Evolutionary conservation across 1,140 invertebrate species (phyloP).

Genomic region (Aricia agestis): DNA sequence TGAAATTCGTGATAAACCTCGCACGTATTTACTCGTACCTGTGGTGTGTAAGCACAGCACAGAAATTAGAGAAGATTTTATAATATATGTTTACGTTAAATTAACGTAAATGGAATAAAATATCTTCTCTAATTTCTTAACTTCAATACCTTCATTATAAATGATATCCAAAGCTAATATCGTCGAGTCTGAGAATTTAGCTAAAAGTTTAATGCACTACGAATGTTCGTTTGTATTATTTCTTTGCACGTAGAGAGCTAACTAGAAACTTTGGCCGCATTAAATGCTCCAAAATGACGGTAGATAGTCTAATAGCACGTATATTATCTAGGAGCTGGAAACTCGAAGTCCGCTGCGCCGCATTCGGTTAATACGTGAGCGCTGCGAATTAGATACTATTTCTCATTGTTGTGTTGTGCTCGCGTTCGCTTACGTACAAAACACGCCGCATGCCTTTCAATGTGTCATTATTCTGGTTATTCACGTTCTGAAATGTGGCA

Average conservation of each 20-base stretch:
- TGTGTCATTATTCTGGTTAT: neutral
- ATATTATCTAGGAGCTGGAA: neutral
- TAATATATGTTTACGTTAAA: too few species aligned
- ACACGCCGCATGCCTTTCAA: neutral
- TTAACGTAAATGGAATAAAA: too few species aligned
- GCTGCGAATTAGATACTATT: constrained; percentile 4
- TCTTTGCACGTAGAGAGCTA: neutral
- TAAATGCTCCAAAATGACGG: neutral
- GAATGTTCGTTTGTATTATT: neutral
- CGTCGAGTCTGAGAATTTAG: neutral
- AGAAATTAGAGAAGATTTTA: too few species aligned
- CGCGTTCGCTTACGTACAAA: neutral
- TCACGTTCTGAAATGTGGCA: neutral
- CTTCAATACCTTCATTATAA: neutral
- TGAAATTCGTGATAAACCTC: neutral
- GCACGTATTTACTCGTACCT: neutral
- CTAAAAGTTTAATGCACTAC: neutral
- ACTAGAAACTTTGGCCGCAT: neutral
- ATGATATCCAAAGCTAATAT: neutral
- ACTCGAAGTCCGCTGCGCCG: neutral
- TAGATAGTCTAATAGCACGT: constrained; percentile 1
- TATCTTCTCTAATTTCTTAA: too few species aligned
- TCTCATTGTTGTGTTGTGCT: neutral
- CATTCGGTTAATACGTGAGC: constrained; percentile 6
- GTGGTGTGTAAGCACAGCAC: too few species aligned